These are phyloP conservation scores for Prietella phreatophila DNA, from an alignment of 2,113 vertebrate genomes.

Conservation along the genomic window DNA sequence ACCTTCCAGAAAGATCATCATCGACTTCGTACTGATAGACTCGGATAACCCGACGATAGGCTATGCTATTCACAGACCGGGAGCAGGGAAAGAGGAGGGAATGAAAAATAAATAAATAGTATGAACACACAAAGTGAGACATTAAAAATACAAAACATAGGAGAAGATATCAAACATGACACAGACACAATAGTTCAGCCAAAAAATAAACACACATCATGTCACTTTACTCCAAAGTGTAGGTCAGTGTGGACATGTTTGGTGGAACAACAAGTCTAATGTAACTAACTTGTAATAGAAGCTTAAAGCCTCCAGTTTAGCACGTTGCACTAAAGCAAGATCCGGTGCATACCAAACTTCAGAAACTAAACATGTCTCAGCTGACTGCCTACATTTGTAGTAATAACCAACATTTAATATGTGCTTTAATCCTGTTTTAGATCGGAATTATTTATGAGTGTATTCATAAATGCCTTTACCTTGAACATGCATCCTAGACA, in stretches of 20 bases:
- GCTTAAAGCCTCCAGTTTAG: neutral
- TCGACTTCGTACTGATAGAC: conserved; percentile 98
- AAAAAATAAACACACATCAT: neutral
- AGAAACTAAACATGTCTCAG: neutral
- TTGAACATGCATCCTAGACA: neutral
- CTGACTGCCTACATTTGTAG: neutral
- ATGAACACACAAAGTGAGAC: conserved; percentile 51
- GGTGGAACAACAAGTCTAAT: neutral
- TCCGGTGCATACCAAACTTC: neutral
- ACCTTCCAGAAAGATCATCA: conserved; percentile 98
- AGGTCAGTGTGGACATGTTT: neutral
- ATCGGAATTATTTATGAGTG: neutral
- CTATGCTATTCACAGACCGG: conserved; percentile 90
- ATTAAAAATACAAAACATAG: conserved; percentile 51
- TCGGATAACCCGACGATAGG: conserved; percentile 94
- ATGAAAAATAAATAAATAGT: conserved; percentile 31
- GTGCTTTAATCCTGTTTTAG: neutral
- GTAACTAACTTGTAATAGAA: neutral
- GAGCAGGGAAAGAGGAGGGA: conserved; percentile 54
- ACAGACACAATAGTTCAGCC: neutral
- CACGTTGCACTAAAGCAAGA: neutral
- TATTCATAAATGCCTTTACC: neutral
- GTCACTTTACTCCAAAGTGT: neutral
- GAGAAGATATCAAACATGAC: conserved; percentile 31
- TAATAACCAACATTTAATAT: neutral